Evolutionary conservation across 2,888 invertebrate genomes (phyloP), one percentile per base, ranked within the genome.

Genomic region (Acholoe squamosa): DNA sequence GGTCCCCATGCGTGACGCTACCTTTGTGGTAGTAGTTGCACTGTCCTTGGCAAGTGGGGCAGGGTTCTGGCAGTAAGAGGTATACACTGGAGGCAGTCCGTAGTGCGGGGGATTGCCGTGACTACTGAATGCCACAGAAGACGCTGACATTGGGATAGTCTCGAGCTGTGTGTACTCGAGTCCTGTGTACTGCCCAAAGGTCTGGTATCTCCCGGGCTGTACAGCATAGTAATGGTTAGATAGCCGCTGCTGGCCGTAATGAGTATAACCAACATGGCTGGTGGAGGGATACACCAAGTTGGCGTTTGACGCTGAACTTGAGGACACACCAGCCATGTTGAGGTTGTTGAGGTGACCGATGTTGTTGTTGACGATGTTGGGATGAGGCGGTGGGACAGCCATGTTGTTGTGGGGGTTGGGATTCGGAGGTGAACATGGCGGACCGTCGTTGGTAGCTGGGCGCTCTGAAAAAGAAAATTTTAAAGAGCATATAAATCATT

Each of bases 301-400:
- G 34, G 84, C 84, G 19, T 77, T 77, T 0, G 43, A 51, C 22
- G 52, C 25, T 10, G 54, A 54, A 28, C 86, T 86, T 14, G 89
- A 33, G 16, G 77, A 43, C 14, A 89, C 31, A 43, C n/a, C n/a
- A 34, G 77, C 71, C 77, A 77, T 76, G 77, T 61, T 89, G 51
- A 76, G 89, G 77, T 77, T 89, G 89, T 71, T 89, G 89, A 51
- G 19, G 77, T 89, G 51, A 28, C 77, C 67, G 12, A 51, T 51
- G 77, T 89, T 89, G 77, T 77, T 77, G 77, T 71, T 51, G 51
- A 51, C 51, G 25, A 51, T 43, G 77, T 22, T 76, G 54, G 34
- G 89, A 51, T 34, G 77, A 19, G 51, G 71, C 12, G 89, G 89
- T n/a, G 43, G 22, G 1, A 14, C n/a, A 51, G 43, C 51, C 31